phyloP scores from a whole-genome alignment of 1,140 invertebrate genomes.

The Caenorhabditis inopinata region DNA sequence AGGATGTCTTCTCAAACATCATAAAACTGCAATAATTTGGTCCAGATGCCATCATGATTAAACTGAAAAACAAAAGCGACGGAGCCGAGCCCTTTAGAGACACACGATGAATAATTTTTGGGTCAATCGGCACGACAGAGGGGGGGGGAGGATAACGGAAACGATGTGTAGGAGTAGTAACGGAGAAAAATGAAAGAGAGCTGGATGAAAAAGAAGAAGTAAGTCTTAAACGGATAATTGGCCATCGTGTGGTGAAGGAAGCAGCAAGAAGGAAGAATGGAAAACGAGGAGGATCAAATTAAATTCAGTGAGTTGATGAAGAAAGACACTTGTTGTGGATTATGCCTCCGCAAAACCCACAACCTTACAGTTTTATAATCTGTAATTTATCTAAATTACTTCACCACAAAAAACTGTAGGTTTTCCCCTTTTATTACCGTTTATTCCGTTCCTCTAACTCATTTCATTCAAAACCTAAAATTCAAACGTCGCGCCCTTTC shows the following conservation, averaged over 20 bases:
- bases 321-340: not conserved
- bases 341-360: too few species aligned
- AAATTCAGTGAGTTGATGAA: not conserved
- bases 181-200: not conserved
- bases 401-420: too few species aligned
- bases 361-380: too few species aligned
- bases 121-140: too few species aligned
- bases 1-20: too few species aligned
- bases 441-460: too few species aligned
- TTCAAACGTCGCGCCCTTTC: too few species aligned
- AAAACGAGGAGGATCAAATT: not conserved
- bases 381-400: too few species aligned
- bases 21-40: conserved; percentile 8
- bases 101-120: not conserved
- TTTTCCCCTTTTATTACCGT: too few species aligned
- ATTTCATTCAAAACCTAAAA: too few species aligned
- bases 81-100: not conserved
- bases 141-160: not conserved
- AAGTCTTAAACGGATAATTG: not conserved
- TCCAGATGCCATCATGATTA: conserved; percentile 5
- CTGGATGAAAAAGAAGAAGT: not conserved
- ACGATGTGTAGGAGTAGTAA: not conserved
- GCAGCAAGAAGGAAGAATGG: not conserved
- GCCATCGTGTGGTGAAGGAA: not conserved
- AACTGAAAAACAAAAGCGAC: not conserved